Base-by-base conservation (phyloP, 2,113 vertebrate species). In the Petroica traversi region DNA sequence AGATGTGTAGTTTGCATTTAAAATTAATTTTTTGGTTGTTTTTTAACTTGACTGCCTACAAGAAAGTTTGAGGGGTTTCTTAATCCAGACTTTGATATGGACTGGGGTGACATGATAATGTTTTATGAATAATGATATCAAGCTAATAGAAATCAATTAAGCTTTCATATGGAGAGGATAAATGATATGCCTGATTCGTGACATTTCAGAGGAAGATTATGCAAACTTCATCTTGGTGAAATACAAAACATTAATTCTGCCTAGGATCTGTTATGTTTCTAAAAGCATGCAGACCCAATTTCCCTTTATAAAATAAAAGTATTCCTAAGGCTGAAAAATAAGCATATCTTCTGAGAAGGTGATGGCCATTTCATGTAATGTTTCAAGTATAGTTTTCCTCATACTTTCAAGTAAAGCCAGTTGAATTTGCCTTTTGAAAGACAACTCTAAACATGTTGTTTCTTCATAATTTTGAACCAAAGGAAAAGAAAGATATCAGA, bases 151-250 rank as follows among this genome's bases (percentile, higher is more conserved):
- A 82, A 74, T 71, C 52, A 81, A 85, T 85, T 76, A 45, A 71
- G 13, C 73, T 89, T 71, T 76, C 36, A 68, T 51, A 31, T 41
- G 46, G n/a, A 51, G 14, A 83, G 18, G 40, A n/a, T 59, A 84
- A 51, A 68, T 69, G 9, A 61, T 41, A 6, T 67, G 10, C 20
- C 25, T 19, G 25, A 40, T 52, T 91, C 40, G 72, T 94, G 33
- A 18, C 18, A 38, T 92, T 84, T 89, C 74, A 93, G 36, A 87
- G 28, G 19, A 86, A 87, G 45, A 68, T 58, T 90, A 33, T 28
- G 36, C 34, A 49, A 64, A 33, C 15, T 49, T 75, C 26, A 38
- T 48, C 63, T 26, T 76, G 24, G 8, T 72, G 69, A 73, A 28
- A 64, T 92, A 88, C 36, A 45, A 78, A 38, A 51, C 14, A 6